A percentile compares a stretch with the other conserved stretches of the same genome.
phyloP scores from a whole-genome alignment of 2,113 vertebrate genomes.

The Trogon surrucura region DNA sequence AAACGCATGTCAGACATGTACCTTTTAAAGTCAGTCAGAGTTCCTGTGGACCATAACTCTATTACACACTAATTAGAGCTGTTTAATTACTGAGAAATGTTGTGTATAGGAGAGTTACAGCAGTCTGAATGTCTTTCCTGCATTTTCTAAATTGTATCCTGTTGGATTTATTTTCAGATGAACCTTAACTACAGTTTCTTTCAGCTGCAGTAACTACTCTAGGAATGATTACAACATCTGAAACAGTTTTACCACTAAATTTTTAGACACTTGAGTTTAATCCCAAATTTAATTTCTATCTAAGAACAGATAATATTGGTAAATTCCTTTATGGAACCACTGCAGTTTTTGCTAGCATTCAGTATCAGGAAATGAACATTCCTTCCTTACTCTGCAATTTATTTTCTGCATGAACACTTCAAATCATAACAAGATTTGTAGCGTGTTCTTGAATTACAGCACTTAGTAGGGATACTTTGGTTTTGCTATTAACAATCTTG shows the following conservation, averaged over 20 bases:
- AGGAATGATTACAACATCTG: background rate
- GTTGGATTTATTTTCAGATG: background rate
- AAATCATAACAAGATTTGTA: constrained; percentile 33
- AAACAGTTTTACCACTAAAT: background rate
- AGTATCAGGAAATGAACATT: background rate
- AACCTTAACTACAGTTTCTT: background rate
- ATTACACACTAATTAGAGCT: background rate
- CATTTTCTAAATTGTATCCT: background rate
- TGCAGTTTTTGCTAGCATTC: background rate
- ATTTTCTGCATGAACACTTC: constrained; percentile 29
- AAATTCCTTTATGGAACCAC: background rate
- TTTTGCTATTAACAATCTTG: constrained; percentile 3
- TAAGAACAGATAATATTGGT: background rate
- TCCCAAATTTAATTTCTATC: constrained; percentile 15
- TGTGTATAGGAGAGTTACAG: background rate
- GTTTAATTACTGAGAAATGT: background rate
- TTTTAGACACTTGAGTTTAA: background rate
- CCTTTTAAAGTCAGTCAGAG: background rate
- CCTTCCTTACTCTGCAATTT: background rate
- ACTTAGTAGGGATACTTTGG: constrained; percentile 21
- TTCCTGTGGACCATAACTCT: background rate
- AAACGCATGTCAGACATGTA: background rate
- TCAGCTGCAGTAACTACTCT: background rate
- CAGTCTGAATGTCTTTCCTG: background rate
- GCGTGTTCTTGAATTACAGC: background rate